phyloP scores from a whole-genome alignment of 2,797 vertebrate genomes.

The Remorina albescens region DNA sequence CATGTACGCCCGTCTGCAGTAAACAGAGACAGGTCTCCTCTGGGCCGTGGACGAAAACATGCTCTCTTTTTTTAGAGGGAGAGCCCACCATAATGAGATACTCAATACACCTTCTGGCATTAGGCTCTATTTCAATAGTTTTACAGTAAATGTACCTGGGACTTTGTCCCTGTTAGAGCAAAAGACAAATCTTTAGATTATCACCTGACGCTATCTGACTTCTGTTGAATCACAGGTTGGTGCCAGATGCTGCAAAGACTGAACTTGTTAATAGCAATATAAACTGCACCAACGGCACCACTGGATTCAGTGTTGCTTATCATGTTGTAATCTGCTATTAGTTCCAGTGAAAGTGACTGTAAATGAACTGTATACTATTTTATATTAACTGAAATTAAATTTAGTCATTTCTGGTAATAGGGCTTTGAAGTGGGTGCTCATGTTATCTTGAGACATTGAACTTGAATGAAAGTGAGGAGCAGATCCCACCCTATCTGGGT shows the following conservation, averaged over 20 bases:
- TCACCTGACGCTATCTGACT: slow-evolving; percentile 45
- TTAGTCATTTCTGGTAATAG: slow-evolving; percentile 14
- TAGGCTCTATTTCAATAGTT: slow-evolving; percentile 34
- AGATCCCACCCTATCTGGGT: neutral
- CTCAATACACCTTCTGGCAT: slow-evolving; percentile 28
- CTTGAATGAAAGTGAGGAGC: neutral
- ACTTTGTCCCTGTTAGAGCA: slow-evolving; percentile 24
- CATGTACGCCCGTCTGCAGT: slow-evolving; percentile 20
- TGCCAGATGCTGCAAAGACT: slow-evolving; percentile 52
- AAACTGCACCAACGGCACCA: slow-evolving; percentile 27
- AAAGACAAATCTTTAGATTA: slow-evolving; percentile 64
- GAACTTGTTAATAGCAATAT: slow-evolving; percentile 57
- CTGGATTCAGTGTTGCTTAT: slow-evolving; percentile 31
- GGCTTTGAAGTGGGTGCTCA: slow-evolving; percentile 6
- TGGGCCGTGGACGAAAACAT: slow-evolving; percentile 32
- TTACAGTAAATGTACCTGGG: slow-evolving; percentile 51
- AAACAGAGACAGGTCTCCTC: slow-evolving; percentile 49
- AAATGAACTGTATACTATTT: slow-evolving; percentile 35
- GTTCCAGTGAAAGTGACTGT: slow-evolving; percentile 23
- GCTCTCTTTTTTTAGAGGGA: slow-evolving; percentile 29
- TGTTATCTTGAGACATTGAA: neutral
- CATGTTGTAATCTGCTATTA: slow-evolving; percentile 35
- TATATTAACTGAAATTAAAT: slow-evolving; percentile 21
- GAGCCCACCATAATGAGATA: slow-evolving; percentile 18
- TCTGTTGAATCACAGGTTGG: slow-evolving; percentile 48